These are phyloP conservation scores for Periophthalmus modestus DNA, from an alignment of 2,113 vertebrate genomes.

Conservation along the genomic window DNA sequence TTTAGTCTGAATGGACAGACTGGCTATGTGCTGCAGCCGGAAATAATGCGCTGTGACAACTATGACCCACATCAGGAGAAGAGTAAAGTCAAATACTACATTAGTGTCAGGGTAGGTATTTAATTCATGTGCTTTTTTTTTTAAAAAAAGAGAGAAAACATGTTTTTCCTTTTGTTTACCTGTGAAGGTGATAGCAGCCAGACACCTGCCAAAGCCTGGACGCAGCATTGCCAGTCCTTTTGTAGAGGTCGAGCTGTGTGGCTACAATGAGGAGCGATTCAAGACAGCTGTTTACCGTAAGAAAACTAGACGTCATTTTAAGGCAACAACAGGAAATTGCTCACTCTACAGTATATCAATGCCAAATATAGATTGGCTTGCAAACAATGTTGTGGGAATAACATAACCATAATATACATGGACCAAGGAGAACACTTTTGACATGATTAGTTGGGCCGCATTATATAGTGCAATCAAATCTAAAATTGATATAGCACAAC, in stretches of 20 bases:
- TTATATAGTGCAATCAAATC: not conserved
- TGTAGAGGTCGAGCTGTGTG: constrained; percentile 93
- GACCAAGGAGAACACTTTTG: not conserved
- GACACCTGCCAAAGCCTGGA: constrained; percentile 90
- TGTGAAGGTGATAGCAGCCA: constrained; percentile 88
- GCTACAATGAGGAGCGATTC: constrained; percentile 89
- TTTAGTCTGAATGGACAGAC: constrained; percentile 89
- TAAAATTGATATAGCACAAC: not conserved
- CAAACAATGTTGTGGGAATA: not conserved
- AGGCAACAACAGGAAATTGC: not conserved
- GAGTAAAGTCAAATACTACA: constrained; percentile 80
- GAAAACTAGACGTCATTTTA: not conserved
- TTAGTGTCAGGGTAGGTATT: constrained; percentile 67
- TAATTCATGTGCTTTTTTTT: not conserved
- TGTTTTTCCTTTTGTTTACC: not conserved
- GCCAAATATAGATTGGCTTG: not conserved
- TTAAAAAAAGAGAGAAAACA: not conserved
- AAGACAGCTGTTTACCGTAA: constrained; percentile 86
- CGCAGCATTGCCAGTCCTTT: constrained; percentile 94
- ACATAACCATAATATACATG: not conserved
- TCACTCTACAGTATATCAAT: not conserved
- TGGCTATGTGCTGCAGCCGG: constrained; percentile 93
- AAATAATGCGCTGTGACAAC: constrained; percentile 85
- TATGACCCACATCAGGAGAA: constrained; percentile 85
- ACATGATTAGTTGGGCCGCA: not conserved